phyloP scores from a whole-genome alignment of 2,113 vertebrate genomes.

The Prolemur simus region DNA sequence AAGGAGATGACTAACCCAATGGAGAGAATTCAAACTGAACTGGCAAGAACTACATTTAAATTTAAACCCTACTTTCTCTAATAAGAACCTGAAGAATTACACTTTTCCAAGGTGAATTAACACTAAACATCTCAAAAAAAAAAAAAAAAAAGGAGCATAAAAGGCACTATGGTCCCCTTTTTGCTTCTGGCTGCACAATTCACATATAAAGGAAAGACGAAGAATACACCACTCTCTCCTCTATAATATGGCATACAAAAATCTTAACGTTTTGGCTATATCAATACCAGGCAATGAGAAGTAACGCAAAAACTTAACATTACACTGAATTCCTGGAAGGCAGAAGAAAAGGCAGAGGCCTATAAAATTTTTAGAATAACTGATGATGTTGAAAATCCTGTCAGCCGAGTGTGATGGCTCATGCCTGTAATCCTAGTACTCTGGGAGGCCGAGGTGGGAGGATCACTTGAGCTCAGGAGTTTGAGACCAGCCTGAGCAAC shows the following conservation, averaged over 20 bases:
- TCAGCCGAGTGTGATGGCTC: too few species aligned
- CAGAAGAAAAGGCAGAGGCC: conserved; percentile 1
- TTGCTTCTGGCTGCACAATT: background rate
- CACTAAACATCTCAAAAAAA: conserved; percentile 7
- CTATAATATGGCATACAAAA: background rate
- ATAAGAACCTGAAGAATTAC: background rate
- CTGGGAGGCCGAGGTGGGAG: too few species aligned
- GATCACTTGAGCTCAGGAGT: too few species aligned
- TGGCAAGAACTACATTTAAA: conserved; percentile 5
- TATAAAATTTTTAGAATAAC: conserved; percentile 27
- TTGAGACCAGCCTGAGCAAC: too few species aligned
- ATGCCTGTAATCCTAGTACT: too few species aligned
- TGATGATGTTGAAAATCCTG: background rate
- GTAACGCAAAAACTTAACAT: background rate
- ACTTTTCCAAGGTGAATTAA: background rate
- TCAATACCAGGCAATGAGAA: background rate
- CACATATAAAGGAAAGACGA: conserved; percentile 8
- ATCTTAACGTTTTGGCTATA: background rate
- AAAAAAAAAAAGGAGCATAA: background rate
- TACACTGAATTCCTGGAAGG: background rate
- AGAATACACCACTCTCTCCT: background rate
- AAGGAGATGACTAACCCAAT: background rate
- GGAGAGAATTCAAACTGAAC: conserved; percentile 14
- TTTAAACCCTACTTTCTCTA: conserved; percentile 1
- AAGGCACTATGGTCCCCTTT: background rate